These are phyloP conservation scores for Dynastes maya DNA, from an alignment of 2,888 invertebrate genomes.

Conservation along the genomic window DNA sequence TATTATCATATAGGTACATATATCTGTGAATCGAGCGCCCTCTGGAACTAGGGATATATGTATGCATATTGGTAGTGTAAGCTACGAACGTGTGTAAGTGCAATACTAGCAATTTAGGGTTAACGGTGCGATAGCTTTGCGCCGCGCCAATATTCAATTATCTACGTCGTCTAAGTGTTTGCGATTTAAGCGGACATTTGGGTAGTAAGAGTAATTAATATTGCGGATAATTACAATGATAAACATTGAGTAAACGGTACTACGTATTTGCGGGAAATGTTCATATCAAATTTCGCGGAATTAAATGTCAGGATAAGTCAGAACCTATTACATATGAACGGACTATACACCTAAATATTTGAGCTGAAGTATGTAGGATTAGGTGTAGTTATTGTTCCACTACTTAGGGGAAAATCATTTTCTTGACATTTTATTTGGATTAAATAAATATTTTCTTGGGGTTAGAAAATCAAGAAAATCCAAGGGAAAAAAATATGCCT, in stretches of 20 bases:
- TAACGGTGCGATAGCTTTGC: conserved; percentile 6
- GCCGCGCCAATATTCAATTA: conserved; percentile 13
- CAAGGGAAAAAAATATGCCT: too few species aligned
- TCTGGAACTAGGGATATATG: neutral
- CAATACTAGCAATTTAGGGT: conserved; percentile 6
- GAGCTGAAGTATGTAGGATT: too few species aligned
- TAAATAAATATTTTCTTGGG: too few species aligned
- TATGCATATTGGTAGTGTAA: neutral
- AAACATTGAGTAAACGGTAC: neutral
- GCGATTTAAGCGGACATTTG: conserved; percentile 16
- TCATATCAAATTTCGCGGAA: too few species aligned
- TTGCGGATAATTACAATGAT: conserved; percentile 2
- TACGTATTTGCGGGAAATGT: too few species aligned
- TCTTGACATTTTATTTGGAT: too few species aligned
- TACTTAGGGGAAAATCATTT: too few species aligned
- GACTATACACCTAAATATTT: too few species aligned
- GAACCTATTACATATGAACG: too few species aligned
- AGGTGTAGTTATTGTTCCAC: too few species aligned
- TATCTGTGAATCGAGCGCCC: neutral
- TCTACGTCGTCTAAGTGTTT: conserved; percentile 14
- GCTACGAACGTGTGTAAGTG: conserved; percentile 20
- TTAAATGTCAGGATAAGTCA: too few species aligned
- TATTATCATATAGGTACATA: neutral
- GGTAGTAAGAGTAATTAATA: conserved; percentile 18
- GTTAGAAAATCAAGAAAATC: too few species aligned